A percentile compares a stretch with the other conserved stretches of the same genome.
These are phyloP conservation scores for Eriocheir sinensis DNA, from an alignment of 1,140 invertebrate genomes.

Conservation along the genomic window DNA sequence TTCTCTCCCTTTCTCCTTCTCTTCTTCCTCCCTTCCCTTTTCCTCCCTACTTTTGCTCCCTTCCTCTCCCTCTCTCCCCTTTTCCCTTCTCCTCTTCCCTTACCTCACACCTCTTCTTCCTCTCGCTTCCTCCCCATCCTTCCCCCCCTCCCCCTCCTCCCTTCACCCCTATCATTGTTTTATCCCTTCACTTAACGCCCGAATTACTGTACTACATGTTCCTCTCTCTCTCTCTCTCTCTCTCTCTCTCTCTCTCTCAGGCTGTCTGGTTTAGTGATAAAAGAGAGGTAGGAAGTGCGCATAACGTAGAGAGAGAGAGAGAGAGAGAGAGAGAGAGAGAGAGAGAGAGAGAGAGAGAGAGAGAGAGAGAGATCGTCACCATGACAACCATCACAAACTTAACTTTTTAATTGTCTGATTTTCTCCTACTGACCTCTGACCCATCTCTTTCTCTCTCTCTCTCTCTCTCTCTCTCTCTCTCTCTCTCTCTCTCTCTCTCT, in stretches of 20 bases:
- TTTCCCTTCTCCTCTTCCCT: neutral
- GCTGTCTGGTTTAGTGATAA: too few species aligned
- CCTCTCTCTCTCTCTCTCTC: too few species aligned
- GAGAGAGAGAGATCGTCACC: neutral
- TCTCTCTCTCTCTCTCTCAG: too few species aligned
- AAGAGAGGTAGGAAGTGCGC: neutral
- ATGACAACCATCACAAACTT: slow-evolving; percentile 38
- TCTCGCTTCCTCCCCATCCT: neutral
- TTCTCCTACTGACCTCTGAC: slow-evolving; percentile 32
- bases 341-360: slow-evolving; percentile 27
- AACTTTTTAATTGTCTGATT: slow-evolving; percentile 42
- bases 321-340: slow-evolving; percentile 56
- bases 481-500: slow-evolving; percentile 5
- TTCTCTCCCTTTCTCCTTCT: neutral
- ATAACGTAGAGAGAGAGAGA: neutral
- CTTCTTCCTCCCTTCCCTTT: too few species aligned
- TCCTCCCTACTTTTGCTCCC: neutral
- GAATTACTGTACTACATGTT: too few species aligned
- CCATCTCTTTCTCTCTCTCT: slow-evolving; percentile 33
- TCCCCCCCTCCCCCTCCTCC: slow-evolving; percentile 6
- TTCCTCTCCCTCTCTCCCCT: neutral
- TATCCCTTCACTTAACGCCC: too few species aligned
- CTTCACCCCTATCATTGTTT: neutral
- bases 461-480: slow-evolving; percentile 22
- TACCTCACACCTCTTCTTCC: neutral